Evolutionary conservation across 2,113 vertebrate genomes (phyloP).

Genomic region (western clawed frog (Xenopus tropicalis)): DNA sequence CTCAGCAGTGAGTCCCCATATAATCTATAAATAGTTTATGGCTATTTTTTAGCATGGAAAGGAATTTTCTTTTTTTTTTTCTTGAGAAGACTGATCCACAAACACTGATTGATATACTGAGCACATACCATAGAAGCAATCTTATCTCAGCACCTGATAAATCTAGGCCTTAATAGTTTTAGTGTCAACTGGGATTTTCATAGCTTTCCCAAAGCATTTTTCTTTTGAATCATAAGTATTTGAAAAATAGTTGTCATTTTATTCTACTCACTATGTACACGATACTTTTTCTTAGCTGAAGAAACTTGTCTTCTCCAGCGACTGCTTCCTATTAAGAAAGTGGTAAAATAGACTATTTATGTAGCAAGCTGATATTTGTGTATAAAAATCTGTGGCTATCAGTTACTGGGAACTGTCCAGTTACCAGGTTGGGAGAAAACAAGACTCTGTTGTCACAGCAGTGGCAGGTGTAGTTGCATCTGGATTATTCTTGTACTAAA

Average conservation of each 20-base stretch:
- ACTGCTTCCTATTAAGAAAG: slow-evolving; percentile 5
- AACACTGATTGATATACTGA: too few relatives aligned
- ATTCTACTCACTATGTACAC: background rate
- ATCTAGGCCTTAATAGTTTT: too few relatives aligned
- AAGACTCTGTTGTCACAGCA: slow-evolving; percentile 27
- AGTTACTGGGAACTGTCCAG: slow-evolving; percentile 25
- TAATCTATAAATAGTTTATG: too few relatives aligned
- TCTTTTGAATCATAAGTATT: background rate
- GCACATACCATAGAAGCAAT: too few relatives aligned
- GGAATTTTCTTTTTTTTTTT: too few relatives aligned
- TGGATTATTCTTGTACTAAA: slow-evolving; percentile 16
- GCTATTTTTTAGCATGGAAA: too few relatives aligned
- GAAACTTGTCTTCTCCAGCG: background rate
- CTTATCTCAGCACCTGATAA: too few relatives aligned
- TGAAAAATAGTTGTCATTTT: background rate
- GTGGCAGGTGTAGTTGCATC: slow-evolving; percentile 32
- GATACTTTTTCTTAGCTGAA: background rate
- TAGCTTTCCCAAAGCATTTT: background rate
- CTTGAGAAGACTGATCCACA: too few relatives aligned
- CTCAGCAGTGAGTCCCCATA: too few relatives aligned
- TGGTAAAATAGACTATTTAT: slow-evolving; percentile 2
- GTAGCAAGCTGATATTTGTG: slow-evolving; percentile 15
- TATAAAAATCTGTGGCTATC: slow-evolving; percentile 24
- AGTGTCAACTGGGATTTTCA: too few relatives aligned
- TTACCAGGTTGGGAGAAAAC: slow-evolving; percentile 15